phyloP scores from a whole-genome alignment of 2,797 vertebrate species.

The Micropoecilia bifurca region DNA sequence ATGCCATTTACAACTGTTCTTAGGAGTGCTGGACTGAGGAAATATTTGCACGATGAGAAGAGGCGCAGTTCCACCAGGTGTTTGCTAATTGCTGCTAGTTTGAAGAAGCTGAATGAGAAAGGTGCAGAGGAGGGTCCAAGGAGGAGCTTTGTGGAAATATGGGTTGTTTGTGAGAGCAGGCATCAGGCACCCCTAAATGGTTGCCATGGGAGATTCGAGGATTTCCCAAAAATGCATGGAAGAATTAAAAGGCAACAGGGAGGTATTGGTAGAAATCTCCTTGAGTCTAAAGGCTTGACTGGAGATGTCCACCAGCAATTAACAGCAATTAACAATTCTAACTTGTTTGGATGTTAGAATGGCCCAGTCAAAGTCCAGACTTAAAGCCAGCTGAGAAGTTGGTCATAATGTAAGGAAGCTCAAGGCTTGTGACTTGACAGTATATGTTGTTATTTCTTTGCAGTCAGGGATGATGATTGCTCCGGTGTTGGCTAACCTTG shows the following conservation, averaged over 20 bases:
- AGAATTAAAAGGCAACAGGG: too few species aligned
- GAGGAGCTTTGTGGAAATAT: neutral
- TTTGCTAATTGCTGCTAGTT: neutral
- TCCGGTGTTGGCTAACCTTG: constrained; percentile 88
- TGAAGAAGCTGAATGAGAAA: neutral
- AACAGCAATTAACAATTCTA: neutral
- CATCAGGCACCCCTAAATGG: too few species aligned
- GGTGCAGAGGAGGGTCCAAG: neutral
- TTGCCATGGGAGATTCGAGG: too few species aligned
- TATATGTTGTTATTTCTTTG: constrained; percentile 10
- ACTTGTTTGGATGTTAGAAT: neutral
- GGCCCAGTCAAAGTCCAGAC: neutral
- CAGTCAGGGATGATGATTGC: constrained; percentile 86
- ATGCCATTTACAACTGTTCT: neutral
- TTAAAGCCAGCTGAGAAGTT: neutral
- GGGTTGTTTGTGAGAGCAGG: too few species aligned
- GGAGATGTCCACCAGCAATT: too few species aligned
- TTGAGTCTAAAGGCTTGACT: neutral
- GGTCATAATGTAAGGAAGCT: neutral
- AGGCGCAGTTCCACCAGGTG: neutral
- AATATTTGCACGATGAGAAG: neutral
- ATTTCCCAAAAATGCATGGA: too few species aligned
- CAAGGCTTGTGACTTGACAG: neutral
- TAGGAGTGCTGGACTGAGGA: neutral
- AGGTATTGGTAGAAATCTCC: neutral